phyloP scores from a whole-genome alignment of 1,140 invertebrate genomes.

The Ephestia elutella region DNA sequence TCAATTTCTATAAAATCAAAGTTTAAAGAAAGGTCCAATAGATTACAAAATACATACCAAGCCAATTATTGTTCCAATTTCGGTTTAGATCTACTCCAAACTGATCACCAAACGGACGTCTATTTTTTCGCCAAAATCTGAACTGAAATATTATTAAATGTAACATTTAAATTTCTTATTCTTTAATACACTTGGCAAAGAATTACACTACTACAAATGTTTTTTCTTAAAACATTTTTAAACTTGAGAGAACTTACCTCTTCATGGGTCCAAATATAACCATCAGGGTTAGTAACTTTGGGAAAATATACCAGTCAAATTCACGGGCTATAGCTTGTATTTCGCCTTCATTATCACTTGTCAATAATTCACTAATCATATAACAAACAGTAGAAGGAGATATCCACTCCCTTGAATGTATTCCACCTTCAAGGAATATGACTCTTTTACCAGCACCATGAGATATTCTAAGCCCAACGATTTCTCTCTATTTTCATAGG shows the following conservation, averaged over 20 bases:
- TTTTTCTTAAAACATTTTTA: not conserved
- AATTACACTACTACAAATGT: too few relatives aligned
- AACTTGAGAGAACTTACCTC: slow-evolving; percentile 39
- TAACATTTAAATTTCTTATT: too few relatives aligned
- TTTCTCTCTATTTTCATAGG: slow-evolving; percentile 76
- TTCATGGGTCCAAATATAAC: slow-evolving; percentile 77
- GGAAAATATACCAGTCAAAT: slow-evolving; percentile 84
- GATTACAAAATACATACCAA: slow-evolving; percentile 45
- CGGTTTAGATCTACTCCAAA: slow-evolving; percentile 80
- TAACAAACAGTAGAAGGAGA: slow-evolving; percentile 77
- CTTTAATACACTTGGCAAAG: too few relatives aligned
- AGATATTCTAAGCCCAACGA: slow-evolving; percentile 78
- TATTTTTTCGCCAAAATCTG: slow-evolving; percentile 81
- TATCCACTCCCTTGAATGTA: slow-evolving; percentile 83
- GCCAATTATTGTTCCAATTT: slow-evolving; percentile 82
- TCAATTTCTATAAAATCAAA: too few relatives aligned
- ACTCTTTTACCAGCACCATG: slow-evolving; percentile 67
- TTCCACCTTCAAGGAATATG: slow-evolving; percentile 75
- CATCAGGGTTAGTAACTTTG: slow-evolving; percentile 82
- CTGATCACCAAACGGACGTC: slow-evolving; percentile 51
- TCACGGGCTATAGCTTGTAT: slow-evolving; percentile 70
- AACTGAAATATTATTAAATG: slow-evolving; percentile 41
- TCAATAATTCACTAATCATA: slow-evolving; percentile 76
- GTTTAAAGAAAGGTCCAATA: too few relatives aligned
- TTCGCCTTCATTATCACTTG: slow-evolving; percentile 60